Base-by-base conservation (phyloP, 2,797 vertebrate genomes). In the Pseudochaenichthys georgianus region DNA sequence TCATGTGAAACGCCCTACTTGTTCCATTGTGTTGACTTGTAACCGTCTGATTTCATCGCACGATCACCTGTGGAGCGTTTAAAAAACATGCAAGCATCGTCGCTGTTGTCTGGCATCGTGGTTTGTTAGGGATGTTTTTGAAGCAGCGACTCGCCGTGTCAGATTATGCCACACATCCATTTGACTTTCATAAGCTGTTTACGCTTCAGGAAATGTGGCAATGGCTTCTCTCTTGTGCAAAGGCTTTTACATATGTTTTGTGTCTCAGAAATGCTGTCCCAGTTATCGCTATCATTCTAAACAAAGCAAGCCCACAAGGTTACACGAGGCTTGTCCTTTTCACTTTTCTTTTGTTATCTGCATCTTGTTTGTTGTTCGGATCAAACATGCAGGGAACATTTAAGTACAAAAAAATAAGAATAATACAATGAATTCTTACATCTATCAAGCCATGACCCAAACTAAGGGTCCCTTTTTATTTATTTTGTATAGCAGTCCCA, bases 111-210 rank as follows among this genome's bases (percentile, higher is more conserved):
- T 87, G 85, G 82, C 87, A 80, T 75, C 34, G 79, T 74, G 92
- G 88, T 92, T 94, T 94, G 92, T 95, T 94, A 92, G 84, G 80
- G 89, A 90, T 94, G 93, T 94, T 95, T 95, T 91, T 94, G 92
- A 95, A 94, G 92, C 92, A 75, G 90, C 85, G 89, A 90, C 91
- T 92, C 88, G 77, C 87, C 90, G 80, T 95, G 94, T 95, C 95
- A 95, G 94, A 95, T 95, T 95, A 95, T 95, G 93, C 95, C 94
- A 94, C 93, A 94, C 86, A 94, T 94, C 92, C 91, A 95, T 95
- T 95, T 95, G 95, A 96, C 94, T 95, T 96, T 96, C 95, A 95
- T 94, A 95, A 94, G 91, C 91, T 95, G 94, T 94, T 94, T 95
- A 94, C 93, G 92, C 94, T 95, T 95, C 94, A 94, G 92, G 94